phyloP scores from a whole-genome alignment of 2,888 invertebrate genomes.

The Parasteatoda lunata region DNA sequence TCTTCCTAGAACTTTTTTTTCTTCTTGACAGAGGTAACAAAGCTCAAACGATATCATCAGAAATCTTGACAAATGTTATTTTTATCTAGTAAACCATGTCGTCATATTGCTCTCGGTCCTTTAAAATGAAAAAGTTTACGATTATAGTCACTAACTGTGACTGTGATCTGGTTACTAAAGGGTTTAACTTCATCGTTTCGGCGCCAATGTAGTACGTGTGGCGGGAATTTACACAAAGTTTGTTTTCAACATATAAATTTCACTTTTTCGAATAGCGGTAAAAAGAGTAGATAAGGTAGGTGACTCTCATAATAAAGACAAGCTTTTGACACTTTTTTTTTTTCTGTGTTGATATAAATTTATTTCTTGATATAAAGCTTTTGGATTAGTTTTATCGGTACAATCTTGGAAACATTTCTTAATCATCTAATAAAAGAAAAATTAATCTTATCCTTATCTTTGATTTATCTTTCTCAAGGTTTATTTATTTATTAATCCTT shows the following conservation, averaged over 20 bases:
- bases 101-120: conserved; percentile 36
- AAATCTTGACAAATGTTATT: conserved; percentile 53
- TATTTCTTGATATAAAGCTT: not conserved
- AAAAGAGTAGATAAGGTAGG: conserved; percentile 1
- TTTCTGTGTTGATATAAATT: not conserved
- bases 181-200: conserved; percentile 42
- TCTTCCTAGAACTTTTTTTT: conserved; percentile 12
- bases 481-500: not conserved
- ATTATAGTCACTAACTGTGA: conserved; percentile 40
- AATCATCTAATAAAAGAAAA: not conserved
- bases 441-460: not conserved
- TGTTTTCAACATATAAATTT: conserved; percentile 19
- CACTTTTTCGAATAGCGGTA: conserved; percentile 10
- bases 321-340: not conserved
- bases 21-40: conserved; percentile 3
- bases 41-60: conserved; percentile 10
- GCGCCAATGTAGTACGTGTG: conserved; percentile 36
- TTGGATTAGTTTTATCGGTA: not conserved
- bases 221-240: conserved; percentile 44
- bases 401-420: conserved; percentile 1
- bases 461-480: not conserved
- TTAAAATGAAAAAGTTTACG: conserved; percentile 58
- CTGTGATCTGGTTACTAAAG: conserved; percentile 55
- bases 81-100: conserved; percentile 55
- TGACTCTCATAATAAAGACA: not conserved